A percentile compares a stretch with the other conserved stretches of the same genome.
Evolutionary conservation across 1,140 invertebrate genomes (phyloP).

Genomic region (Drosophila murphyi): DNA sequence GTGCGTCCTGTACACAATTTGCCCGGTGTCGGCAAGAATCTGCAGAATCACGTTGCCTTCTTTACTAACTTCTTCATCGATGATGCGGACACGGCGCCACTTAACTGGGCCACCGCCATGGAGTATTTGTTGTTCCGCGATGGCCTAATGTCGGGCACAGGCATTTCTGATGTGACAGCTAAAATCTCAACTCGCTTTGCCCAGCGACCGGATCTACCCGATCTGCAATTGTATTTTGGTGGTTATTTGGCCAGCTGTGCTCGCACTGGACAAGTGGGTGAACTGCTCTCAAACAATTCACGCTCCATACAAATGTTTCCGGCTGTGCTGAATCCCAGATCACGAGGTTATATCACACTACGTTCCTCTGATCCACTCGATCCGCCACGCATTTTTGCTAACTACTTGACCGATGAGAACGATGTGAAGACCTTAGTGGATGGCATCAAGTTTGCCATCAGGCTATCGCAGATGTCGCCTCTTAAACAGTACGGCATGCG

Average conservation of each 20-base stretch:
- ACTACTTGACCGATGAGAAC: slow-evolving; percentile 91
- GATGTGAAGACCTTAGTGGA: slow-evolving; percentile 91
- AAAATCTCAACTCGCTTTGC: slow-evolving; percentile 93
- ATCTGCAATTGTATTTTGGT: slow-evolving; percentile 94
- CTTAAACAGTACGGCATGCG: slow-evolving; percentile 90
- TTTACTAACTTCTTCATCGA: slow-evolving; percentile 92
- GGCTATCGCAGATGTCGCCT: slow-evolving; percentile 88
- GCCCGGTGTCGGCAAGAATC: slow-evolving; percentile 93
- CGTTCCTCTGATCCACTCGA: slow-evolving; percentile 90
- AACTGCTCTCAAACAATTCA: slow-evolving; percentile 88
- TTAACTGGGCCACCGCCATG: slow-evolving; percentile 95
- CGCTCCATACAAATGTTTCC: slow-evolving; percentile 88
- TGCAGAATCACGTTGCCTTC: slow-evolving; percentile 94
- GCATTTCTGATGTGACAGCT: slow-evolving; percentile 92
- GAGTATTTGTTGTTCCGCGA: slow-evolving; percentile 93
- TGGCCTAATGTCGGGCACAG: slow-evolving; percentile 93
- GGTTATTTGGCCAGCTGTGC: slow-evolving; percentile 93
- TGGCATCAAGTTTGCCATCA: slow-evolving; percentile 89
- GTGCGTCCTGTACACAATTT: slow-evolving; percentile 90
- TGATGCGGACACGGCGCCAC: slow-evolving; percentile 91
- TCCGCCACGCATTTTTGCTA: slow-evolving; percentile 93
- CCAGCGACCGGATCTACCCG: slow-evolving; percentile 91
- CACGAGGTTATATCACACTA: slow-evolving; percentile 90
- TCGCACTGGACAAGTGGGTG: slow-evolving; percentile 93
- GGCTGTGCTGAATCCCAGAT: slow-evolving; percentile 91